Base-by-base conservation (phyloP, 2,113 vertebrate species). In the Corythornis madagascariensis region DNA sequence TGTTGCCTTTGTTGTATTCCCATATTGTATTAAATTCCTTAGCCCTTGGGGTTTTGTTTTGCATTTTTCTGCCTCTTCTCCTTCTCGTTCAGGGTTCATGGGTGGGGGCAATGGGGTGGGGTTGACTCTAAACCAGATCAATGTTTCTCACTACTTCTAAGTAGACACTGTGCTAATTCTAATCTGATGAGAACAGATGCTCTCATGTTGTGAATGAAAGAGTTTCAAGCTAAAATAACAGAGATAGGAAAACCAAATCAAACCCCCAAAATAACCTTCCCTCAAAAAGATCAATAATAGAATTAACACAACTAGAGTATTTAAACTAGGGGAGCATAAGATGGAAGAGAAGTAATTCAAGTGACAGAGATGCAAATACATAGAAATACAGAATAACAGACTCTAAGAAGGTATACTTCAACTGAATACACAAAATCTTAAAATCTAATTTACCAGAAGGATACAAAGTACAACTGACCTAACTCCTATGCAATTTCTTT, bases 361-460 rank as follows among this genome's bases (percentile, higher is more conserved):
- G 57, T 73, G 71, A 86, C 48, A 89, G 61, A 92, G 43, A 77
- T 52, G 42, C 64, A 84, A 90, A 92, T 83, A 86, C 25, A 86
- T 60, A 70, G 79, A 90, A 84, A 73, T 75, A 89, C 21, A 57
- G 42, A 92, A 66, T 63, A 88, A 50, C 50, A 92, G 65, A 73
- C 29, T 90, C 45, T 84, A 67, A 82, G 71, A 89, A 86, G 57
- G 55, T 61, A 80, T 76, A 80, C 42, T 47, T 86, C 57, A 86
- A 91, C 21, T 72, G 78, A 83, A 83, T 89, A 83, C n/a, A 89
- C 25, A 91, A 83, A 78, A 75, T 48, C 82, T 85, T 83, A 74
- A 86, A 83, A 90, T 59, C 31, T 94, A 79, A 65, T 74, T 65
- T 67, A 85, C 50, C 78, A 85, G 61, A 83, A 72, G 24, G 33